Conservation (phyloP, 2,797 vertebrate genomes). For the Todus mexicanus region DNA sequence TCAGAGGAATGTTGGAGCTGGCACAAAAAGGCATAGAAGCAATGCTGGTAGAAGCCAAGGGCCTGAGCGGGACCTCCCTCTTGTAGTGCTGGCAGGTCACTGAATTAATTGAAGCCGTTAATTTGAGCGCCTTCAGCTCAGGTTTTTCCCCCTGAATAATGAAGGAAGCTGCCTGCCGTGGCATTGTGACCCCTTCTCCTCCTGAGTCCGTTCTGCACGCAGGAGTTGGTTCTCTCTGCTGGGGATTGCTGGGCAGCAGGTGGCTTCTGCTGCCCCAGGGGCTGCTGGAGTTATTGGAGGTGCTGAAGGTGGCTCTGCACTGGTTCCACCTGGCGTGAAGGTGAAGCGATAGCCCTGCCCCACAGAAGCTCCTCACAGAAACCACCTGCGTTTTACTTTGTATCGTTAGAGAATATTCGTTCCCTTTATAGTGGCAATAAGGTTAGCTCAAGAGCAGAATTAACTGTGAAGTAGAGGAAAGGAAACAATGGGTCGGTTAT, state of each 20-base stretch:
- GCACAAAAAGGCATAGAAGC: not conserved
- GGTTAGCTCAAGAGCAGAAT: no score
- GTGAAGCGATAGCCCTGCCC: not conserved
- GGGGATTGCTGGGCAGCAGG: fast-evolving
- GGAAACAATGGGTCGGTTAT: not conserved
- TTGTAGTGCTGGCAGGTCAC: not conserved
- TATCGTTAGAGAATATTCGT: not conserved
- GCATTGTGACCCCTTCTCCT: not conserved
- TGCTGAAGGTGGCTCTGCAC: not conserved
- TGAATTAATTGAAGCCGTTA: not conserved
- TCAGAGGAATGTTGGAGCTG: not conserved
- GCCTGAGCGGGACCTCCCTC: not conserved
- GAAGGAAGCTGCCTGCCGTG: not conserved
- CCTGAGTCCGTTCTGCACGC: not conserved
- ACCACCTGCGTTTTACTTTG: not conserved
- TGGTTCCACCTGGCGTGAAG: not conserved
- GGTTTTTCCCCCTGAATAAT: not conserved
- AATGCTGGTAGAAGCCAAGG: not conserved
- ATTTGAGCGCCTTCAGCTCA: not conserved
- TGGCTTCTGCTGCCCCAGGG: not conserved
- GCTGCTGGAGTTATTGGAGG: not conserved
- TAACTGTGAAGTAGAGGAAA: not conserved
- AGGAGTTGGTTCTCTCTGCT: not conserved
- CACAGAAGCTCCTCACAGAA: not conserved
- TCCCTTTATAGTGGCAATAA: not conserved